Evolutionary conservation across 2,113 vertebrate species (phyloP).

Genomic region (Holacanthus passer): DNA sequence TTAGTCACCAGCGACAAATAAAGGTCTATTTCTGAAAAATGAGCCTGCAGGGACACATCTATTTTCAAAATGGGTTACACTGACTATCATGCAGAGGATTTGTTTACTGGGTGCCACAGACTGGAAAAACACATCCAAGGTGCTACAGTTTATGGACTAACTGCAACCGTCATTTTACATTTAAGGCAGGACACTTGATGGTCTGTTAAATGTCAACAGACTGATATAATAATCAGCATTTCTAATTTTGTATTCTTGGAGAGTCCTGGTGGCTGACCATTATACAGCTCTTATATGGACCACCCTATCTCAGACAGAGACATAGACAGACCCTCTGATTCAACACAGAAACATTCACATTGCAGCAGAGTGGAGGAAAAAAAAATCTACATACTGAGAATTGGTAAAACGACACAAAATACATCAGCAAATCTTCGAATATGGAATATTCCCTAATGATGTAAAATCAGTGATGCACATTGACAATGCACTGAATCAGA

Average conservation of each 20-base stretch:
- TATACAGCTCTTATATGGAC: not conserved
- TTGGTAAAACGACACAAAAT: too few species aligned
- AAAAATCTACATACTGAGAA: not conserved
- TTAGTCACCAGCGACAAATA: not conserved
- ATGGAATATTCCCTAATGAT: too few species aligned
- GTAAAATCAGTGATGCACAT: too few species aligned
- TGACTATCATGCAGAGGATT: not conserved
- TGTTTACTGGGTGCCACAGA: not conserved
- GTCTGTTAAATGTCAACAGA: not conserved
- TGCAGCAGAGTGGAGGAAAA: not conserved
- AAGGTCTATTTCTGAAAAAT: slow-evolving; percentile 13
- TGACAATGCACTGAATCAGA: too few species aligned
- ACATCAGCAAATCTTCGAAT: too few species aligned
- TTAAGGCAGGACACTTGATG: not conserved
- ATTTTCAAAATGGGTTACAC: not conserved
- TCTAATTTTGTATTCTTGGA: not conserved
- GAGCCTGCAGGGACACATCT: not conserved
- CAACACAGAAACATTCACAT: not conserved
- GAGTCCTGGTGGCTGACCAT: not conserved
- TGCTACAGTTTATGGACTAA: not conserved
- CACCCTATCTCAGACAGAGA: not conserved
- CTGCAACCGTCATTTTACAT: not conserved
- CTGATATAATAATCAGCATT: not conserved
- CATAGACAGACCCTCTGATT: not conserved
- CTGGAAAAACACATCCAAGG: not conserved